These are phyloP conservation scores for Saguinus midas DNA, from an alignment of 2,113 vertebrate species.

Conservation along the genomic window DNA sequence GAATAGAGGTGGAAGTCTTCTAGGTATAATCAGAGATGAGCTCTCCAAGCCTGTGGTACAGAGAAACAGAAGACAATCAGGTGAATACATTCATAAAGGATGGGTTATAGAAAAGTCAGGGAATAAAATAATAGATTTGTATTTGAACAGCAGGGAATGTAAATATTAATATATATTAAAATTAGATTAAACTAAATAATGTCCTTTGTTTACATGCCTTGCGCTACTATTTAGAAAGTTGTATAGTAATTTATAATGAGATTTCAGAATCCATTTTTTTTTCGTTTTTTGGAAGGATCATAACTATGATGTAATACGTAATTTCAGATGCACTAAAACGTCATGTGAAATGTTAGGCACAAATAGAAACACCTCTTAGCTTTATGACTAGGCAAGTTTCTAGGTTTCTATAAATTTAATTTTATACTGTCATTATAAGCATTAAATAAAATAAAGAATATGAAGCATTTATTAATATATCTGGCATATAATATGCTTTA, in stretches of 20 bases:
- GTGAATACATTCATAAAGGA: not conserved
- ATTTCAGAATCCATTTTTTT: not conserved
- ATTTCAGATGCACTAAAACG: not conserved
- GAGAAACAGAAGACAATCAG: not conserved
- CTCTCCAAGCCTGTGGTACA: not conserved
- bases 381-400: not conserved
- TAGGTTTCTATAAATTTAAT: not conserved
- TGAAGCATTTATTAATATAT: not conserved
- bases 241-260: not conserved
- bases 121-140: not conserved
- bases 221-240: not conserved
- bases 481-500: not conserved
- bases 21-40: not conserved
- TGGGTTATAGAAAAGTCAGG: not conserved
- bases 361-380: not conserved
- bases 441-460: slow-evolving; percentile 24
- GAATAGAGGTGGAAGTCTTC: not conserved
- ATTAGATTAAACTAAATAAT: not conserved
- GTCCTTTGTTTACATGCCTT: not conserved
- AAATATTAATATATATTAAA: not conserved
- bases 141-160: not conserved
- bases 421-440: not conserved
- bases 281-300: not conserved
- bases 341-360: not conserved
- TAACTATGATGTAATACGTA: not conserved